Base-by-base conservation (phyloP, 2,113 vertebrate species). In the Microtus pennsylvanicus region DNA sequence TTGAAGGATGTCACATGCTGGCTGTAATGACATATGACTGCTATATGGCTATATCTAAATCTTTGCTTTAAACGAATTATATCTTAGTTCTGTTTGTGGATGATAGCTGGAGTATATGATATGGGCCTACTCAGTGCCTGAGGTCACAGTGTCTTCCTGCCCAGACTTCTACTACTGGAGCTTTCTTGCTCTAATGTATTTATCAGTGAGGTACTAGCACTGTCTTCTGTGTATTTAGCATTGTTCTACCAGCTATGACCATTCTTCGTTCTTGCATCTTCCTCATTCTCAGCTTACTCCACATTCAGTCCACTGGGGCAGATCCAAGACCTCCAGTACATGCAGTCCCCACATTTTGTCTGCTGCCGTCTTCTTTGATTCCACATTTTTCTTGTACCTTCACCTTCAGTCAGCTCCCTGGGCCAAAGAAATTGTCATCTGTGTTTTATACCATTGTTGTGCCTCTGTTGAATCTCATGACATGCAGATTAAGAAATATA, bases 341-440 rank as follows among this genome's bases (percentile, higher is more conserved):
- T 83, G 26, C 42, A 83, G 87, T 77, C 82, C 93, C 35, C 93
- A 89, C 12, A 24, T 89, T 17, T 77, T 17, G 0, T 80, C 80
- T 11, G 80, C 86, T 45, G 35, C n/a, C n/a, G 1, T 94, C 22
- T 94, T 94, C 50, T 90, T 47, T n/a, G 70, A 80, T 10, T 86
- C 88, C 58, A 14, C 26, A 13, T 21, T 58, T 28, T 94, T 90
- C 14, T 47, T 90, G 87, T 94, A 85, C 45, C 87, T 94, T 5
- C 93, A 94, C 14, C 88, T 80, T 85, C 88, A 7, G 30, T 58
- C 4, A 94, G 61, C 24, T 94, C 88, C 45, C 58, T 47, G n/a
- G 88, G 69, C 22, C 88, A 94, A 61, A 38, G 88, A 4, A 94
- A 58, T 58, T 58, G 55, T 58, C 55, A 1, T 58, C 16, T 58